A percentile compares a stretch with the other conserved stretches of the same genome.
These are phyloP conservation scores for Muscidifurax raptorellus DNA, from an alignment of 1,140 invertebrate species.

Conservation along the genomic window DNA sequence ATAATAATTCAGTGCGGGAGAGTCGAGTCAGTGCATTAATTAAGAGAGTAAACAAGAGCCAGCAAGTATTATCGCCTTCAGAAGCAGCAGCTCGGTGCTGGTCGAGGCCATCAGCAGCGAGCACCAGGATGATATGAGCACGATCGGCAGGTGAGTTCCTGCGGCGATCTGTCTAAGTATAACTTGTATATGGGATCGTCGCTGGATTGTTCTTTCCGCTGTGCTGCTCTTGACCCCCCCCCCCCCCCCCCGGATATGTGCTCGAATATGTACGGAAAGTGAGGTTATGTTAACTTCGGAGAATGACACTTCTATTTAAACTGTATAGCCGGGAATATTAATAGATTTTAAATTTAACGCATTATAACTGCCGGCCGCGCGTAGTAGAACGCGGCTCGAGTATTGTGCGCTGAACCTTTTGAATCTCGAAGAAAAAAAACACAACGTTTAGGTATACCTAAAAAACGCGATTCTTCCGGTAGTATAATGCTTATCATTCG, in stretches of 20 bases:
- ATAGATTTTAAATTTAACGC: constrained; percentile 32
- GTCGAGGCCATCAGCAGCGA: constrained; percentile 50
- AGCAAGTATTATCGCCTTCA: neutral
- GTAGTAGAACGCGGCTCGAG: no score
- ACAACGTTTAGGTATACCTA: no score
- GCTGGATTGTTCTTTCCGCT: no score
- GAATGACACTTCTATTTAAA: constrained; percentile 31
- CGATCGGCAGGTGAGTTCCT: constrained; percentile 72
- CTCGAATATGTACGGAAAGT: no score
- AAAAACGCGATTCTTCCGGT: no score
- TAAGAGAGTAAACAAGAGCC: neutral
- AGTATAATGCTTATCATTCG: no score
- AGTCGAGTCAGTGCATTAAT: neutral
- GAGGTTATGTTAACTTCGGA: neutral
- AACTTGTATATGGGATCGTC: no score
- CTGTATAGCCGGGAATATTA: neutral
- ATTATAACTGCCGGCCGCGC: neutral
- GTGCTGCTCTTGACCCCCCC: no score
- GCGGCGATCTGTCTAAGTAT: no score
- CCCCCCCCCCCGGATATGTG: no score
- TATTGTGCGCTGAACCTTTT: no score
- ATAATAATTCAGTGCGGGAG: neutral
- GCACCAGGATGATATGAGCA: constrained; percentile 73
- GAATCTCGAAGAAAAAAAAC: no score
- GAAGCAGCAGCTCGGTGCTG: constrained; percentile 50